Base-by-base conservation (phyloP, 2,113 vertebrate genomes). In the Corydoras maculifer region DNA sequence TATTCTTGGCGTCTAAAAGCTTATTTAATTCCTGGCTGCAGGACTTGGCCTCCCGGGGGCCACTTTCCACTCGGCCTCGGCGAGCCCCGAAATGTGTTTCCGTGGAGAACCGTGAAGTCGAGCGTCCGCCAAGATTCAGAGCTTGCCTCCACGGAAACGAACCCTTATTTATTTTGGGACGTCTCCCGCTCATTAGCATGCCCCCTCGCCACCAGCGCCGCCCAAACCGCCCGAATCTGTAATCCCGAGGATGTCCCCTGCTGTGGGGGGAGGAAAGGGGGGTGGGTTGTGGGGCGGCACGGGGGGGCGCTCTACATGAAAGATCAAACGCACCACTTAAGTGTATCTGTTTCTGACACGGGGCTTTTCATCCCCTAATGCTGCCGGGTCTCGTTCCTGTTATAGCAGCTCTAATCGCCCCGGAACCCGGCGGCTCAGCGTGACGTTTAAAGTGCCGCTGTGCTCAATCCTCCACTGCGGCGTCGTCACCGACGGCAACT, bases 271-370 rank as follows among this genome's bases (percentile, higher is more conserved):
- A 25, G 18, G 18, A 25, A 25, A 25, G 4, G 35, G 35, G 4
- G 35, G 35, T 1, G 35, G 35, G 1, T 43, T 43, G 35, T 43
- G 35, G 35, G 35, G 35, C 2, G 35, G 35, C 35, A 43, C 35
- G 18, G 35, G 35, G 35, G 35, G 35, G 48, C 60, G 57, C 15
- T 31, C 69, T 62, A 60, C 62, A 71, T 76, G 57, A 68, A 55
- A 70, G 65, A 80, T 80, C 79, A 80, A 76, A 81, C 74, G 65
- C 76, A 55, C 60, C 74, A 74, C 76, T 68, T 65, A 64, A 57
- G 54, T 59, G 31, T 74, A 60, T 58, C 60, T 68, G 53, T 75
- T 70, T 70, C 68, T 61, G 35, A 25, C 51, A 60, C 12, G 62
- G 58, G 30, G 7, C 75, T 58, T 79, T 76, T 78, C 66, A 76